Evolutionary conservation across 2,888 invertebrate species (phyloP).

Genomic region (Tinea pellionella): DNA sequence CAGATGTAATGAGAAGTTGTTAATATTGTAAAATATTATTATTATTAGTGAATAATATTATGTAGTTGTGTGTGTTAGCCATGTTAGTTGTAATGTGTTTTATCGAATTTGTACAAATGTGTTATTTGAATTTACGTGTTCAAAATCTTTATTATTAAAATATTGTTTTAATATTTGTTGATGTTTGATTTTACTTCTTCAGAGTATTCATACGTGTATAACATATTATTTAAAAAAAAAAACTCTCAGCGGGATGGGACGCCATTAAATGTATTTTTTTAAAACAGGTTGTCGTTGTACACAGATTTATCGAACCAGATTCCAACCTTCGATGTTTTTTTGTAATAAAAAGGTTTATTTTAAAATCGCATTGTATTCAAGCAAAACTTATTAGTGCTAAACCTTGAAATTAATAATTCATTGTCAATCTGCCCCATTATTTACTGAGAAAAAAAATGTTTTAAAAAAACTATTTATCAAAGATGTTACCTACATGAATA

Average conservation of each 20-base stretch:
- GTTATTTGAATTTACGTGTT: neutral
- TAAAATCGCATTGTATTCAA: neutral
- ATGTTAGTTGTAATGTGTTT: neutral
- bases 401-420: too few relatives aligned
- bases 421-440: too few relatives aligned
- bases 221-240: neutral
- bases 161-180: neutral
- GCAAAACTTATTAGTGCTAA: too few relatives aligned
- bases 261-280: neutral
- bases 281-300: neutral
- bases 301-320: constrained; percentile 5
- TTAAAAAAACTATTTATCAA: too few relatives aligned
- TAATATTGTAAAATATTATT: constrained; percentile 8
- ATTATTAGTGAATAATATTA: neutral
- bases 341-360: neutral
- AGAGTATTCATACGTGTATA: neutral
- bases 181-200: neutral
- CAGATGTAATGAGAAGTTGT: neutral
- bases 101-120: constrained; percentile 9
- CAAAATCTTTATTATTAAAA: constrained; percentile 6
- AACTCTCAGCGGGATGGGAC: neutral
- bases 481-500: too few relatives aligned
- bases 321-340: constrained; percentile 5
- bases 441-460: too few relatives aligned
- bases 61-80: neutral